Percentiles rank a stretch among this genome's conserved stretches.
Evolutionary conservation across 2,888 invertebrate species (phyloP).

Genomic region (Pristionchus mayeri): DNA sequence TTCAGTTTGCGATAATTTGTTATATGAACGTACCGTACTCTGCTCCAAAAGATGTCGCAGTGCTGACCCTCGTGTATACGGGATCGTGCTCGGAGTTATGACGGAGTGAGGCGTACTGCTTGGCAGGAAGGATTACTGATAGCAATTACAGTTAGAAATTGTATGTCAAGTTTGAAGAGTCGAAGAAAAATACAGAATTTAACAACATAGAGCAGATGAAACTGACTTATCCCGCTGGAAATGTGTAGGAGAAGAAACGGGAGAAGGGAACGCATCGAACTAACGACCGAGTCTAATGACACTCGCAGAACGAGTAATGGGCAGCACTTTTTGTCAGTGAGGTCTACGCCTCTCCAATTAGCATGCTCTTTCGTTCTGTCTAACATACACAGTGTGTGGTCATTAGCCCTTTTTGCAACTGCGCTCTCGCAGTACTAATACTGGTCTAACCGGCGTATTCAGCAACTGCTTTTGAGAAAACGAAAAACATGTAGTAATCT

Average conservation of each 20-base stretch:
- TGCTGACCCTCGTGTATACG: slow-evolving; percentile 12
- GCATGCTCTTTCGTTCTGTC: no score
- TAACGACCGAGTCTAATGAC: no score
- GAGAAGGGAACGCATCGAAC: neutral
- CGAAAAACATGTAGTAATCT: no score
- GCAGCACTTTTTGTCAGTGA: neutral
- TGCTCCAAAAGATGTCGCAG: neutral
- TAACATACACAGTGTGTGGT: no score
- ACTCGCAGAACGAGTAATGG: no score
- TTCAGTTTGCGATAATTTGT: neutral
- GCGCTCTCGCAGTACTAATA: no score
- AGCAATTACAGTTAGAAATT: neutral
- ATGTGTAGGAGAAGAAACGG: neutral
- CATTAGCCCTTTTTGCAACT: no score
- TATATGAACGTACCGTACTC: neutral
- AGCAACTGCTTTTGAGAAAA: no score
- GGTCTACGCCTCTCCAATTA: no score
- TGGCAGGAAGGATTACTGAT: neutral
- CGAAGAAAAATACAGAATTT: no score
- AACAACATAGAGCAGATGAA: no score
- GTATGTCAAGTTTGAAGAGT: neutral
- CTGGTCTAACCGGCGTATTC: no score
- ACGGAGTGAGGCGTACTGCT: neutral
- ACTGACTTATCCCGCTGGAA: neutral
- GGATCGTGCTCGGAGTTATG: neutral